These are phyloP conservation scores for Micoletzkya japonica DNA, from an alignment of 2,888 invertebrate genomes.

Conservation along the genomic window DNA sequence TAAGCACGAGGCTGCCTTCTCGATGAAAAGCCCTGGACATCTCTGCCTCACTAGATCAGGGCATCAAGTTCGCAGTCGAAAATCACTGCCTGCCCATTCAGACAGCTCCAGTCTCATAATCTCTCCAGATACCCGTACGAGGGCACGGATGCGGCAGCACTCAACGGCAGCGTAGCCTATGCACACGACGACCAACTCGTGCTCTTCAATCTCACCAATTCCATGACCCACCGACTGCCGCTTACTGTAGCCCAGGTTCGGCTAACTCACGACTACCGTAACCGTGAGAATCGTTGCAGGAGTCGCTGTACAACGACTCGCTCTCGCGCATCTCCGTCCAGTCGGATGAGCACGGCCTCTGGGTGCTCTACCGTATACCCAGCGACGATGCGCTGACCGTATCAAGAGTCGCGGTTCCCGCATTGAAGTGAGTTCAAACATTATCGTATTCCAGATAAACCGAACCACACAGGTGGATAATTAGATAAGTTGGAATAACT, in stretches of 20 bases:
- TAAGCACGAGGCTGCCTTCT: no score
- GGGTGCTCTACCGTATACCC: slow-evolving; percentile 77
- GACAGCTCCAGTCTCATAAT: neutral
- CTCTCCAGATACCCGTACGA: slow-evolving; percentile 17
- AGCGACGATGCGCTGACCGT: slow-evolving; percentile 36
- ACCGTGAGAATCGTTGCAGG: slow-evolving; percentile 28
- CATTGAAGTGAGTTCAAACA: slow-evolving; percentile 1
- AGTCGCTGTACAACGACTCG: slow-evolving; percentile 38
- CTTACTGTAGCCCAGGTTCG: neutral
- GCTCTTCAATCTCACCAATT: slow-evolving; percentile 1
- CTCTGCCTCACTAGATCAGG: neutral
- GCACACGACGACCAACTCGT: slow-evolving; percentile 3
- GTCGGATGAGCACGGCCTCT: slow-evolving; percentile 93
- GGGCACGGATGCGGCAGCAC: slow-evolving; percentile 1
- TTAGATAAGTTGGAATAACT: no score
- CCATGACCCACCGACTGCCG: neutral
- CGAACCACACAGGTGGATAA: no score
- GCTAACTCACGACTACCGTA: neutral
- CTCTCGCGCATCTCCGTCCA: slow-evolving; percentile 81
- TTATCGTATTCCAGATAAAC: no score
- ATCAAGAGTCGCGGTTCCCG: neutral
- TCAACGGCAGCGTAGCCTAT: slow-evolving; percentile 1
- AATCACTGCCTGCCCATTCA: neutral
- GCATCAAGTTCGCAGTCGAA: neutral
- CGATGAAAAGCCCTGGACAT: no score